Base-by-base conservation (phyloP, 2,797 vertebrate species). In the Oryzias sinensis region DNA sequence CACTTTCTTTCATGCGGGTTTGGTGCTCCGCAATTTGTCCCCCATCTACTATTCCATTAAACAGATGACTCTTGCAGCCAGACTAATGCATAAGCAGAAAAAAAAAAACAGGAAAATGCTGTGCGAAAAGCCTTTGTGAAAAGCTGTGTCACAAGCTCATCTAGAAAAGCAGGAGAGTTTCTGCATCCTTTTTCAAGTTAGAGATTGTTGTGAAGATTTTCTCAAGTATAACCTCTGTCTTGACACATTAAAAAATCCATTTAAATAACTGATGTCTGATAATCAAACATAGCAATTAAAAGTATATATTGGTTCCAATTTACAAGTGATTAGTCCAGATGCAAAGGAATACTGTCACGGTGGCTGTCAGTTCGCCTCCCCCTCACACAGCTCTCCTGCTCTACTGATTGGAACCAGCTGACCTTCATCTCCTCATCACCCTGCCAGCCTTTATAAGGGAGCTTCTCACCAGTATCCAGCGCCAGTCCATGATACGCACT, bases 1-100 rank as follows among this genome's bases (percentile, higher is more conserved):
- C 79, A 79, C 77, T 88, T 86, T 84, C 75, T 70, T 66, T 83
- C 75, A 76, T 83, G 76, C 74, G 65, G 79, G 77, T 76, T 80
- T 55, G 62, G 49, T 25, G 24, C 59, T 65, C 68, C 60, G 56
- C 29, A n/a, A 70, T 70, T 63, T 63, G 64, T 59, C 67, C 64
- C 55, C 56, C 67, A 13, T 49, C 74, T 69, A 81, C 71, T 64
- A 74, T 67, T 76, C 64, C 61, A 74, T 79, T 76, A 60, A 70
- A 71, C 58, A 62, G 60, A 69, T 33, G 69, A 74, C 69, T 74
- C 57, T 75, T 72, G 79, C 74, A 74, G 65, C 47, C 5, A 13
- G 64, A 63, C 49, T 40, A 61, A 65, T 22, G 45, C 76, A 59
- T 29, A 56, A 80, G 77, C 68, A 79, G 68, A 59, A 79, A 78